A percentile compares a stretch with the other conserved stretches of the same genome.
Conservation (phyloP, 2,113 vertebrate genomes). For the Nerophis ophidion region DNA sequence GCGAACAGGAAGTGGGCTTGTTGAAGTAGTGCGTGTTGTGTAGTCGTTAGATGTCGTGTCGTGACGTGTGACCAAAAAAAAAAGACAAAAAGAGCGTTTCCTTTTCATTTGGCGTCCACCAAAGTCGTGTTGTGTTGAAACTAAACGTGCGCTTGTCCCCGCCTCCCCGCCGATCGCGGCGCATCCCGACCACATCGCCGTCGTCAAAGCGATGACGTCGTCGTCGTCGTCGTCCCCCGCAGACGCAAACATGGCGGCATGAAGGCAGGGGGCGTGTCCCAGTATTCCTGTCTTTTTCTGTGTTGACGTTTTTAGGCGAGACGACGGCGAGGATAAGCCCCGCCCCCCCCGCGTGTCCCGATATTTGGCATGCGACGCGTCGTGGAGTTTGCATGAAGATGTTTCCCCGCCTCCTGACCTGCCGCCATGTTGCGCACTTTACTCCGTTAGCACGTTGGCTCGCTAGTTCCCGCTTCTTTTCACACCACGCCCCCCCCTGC, state of each 20-base stretch:
- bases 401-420: constrained; percentile 51
- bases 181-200: too few species aligned
- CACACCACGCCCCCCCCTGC: neutral
- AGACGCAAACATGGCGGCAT: constrained; percentile 6
- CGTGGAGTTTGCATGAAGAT: constrained; percentile 75
- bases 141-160: neutral
- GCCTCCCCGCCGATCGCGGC: neutral
- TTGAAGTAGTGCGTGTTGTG: constrained; percentile 15
- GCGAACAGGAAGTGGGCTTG: neutral
- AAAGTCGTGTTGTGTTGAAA: constrained; percentile 30
- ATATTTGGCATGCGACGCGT: constrained; percentile 69
- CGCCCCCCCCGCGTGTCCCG: constrained; percentile 16
- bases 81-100: neutral
- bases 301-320: constrained; percentile 50
- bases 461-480: neutral
- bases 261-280: constrained; percentile 1
- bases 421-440: constrained; percentile 59
- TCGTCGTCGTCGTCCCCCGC: neutral
- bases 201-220: too few species aligned
- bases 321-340: constrained; percentile 14
- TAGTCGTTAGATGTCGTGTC: constrained; percentile 27
- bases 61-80: constrained; percentile 3
- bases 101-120: constrained; percentile 31
- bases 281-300: constrained; percentile 20
- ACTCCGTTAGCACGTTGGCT: constrained; percentile 29